These are phyloP conservation scores for Catostylus mosaicus DNA, from an alignment of 30 jellyfish, hydroid and myxozoan species.

Conservation along the genomic window DNA sequence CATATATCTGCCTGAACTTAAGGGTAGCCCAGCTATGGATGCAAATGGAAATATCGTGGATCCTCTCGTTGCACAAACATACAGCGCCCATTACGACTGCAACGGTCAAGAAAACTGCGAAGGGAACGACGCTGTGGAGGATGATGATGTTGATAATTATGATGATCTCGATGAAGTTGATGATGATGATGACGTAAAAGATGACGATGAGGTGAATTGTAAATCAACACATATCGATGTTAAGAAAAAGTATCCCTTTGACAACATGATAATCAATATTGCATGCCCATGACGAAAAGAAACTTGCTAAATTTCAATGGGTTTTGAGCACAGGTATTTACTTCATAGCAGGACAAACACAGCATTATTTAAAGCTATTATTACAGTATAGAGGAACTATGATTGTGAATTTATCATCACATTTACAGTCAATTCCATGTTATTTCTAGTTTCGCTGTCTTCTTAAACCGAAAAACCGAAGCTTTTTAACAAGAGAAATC, in stretches of 20 bases:
- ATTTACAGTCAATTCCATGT: too few species aligned
- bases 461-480: too few species aligned
- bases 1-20: conserved; percentile 17
- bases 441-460: too few species aligned
- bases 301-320: too few species aligned
- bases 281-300: conserved; percentile 19
- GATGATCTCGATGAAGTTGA: not conserved
- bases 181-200: not conserved
- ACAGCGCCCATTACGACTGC: not conserved
- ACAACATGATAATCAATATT: conserved; percentile 8
- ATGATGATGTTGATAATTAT: not conserved
- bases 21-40: conserved; percentile 22
- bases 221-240: not conserved
- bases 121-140: not conserved
- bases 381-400: too few species aligned
- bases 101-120: not conserved
- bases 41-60: conserved; percentile 12
- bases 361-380: too few species aligned
- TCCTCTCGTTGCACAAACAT: conserved; percentile 7
- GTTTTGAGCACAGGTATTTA: too few species aligned
- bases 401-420: too few species aligned
- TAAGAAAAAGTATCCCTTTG: conserved; percentile 6
- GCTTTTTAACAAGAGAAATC: too few species aligned
- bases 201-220: not conserved
- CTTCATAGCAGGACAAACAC: too few species aligned